phyloP scores from a whole-genome alignment of 2,113 vertebrate genomes.

The Ammodytes dubius region DNA sequence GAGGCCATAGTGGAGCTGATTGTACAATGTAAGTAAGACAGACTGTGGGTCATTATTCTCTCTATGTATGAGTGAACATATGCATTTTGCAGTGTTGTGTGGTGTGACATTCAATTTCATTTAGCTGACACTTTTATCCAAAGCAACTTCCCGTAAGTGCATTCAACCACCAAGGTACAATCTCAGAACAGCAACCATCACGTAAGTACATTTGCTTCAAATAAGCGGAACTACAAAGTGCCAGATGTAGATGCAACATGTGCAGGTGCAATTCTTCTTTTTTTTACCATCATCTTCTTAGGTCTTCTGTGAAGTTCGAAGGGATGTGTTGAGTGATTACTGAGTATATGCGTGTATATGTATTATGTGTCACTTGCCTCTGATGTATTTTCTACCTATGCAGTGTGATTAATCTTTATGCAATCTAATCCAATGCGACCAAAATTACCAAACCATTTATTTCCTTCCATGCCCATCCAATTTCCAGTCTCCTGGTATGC shows the following conservation, averaged over 20 bases:
- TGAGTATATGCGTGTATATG: not conserved
- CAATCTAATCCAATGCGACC: constrained; percentile 39
- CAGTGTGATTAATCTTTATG: constrained; percentile 58
- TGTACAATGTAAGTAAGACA: constrained; percentile 94
- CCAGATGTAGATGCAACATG: too few relatives aligned
- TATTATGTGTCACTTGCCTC: not conserved
- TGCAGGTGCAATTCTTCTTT: too few relatives aligned
- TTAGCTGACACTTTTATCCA: too few relatives aligned
- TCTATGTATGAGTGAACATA: not conserved
- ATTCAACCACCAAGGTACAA: too few relatives aligned
- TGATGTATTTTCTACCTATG: constrained; percentile 23
- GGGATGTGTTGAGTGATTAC: not conserved
- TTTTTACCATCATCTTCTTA: too few relatives aligned
- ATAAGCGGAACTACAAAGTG: too few relatives aligned
- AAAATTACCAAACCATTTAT: constrained; percentile 52
- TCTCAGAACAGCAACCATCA: too few relatives aligned
- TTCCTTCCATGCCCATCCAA: constrained; percentile 56
- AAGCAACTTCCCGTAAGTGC: too few relatives aligned
- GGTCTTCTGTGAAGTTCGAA: too few relatives aligned
- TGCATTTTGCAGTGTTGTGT: not conserved
- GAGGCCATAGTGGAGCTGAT: constrained; percentile 97
- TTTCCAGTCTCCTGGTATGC: constrained; percentile 42
- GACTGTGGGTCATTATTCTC: constrained; percentile 5
- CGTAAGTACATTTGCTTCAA: too few relatives aligned
- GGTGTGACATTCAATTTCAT: not conserved